Evolutionary conservation across 2,113 vertebrate species (phyloP).

Genomic region (Pteropus alecto): DNA sequence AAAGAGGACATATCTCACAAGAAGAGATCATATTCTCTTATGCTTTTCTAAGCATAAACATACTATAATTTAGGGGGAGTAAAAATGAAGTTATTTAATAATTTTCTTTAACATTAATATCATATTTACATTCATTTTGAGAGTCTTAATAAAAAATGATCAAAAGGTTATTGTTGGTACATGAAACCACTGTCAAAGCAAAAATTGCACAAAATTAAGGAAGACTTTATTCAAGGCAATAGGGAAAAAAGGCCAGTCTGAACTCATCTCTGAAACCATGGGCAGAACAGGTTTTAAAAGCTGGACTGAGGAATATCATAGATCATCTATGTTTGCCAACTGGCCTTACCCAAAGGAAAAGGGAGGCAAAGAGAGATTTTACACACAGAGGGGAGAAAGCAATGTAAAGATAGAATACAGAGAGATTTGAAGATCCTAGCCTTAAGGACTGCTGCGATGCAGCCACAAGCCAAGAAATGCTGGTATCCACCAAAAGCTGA

Average conservation of each 20-base stretch:
- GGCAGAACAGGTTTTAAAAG: not conserved
- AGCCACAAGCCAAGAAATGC: not conserved
- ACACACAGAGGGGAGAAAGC: not conserved
- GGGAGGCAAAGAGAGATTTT: not conserved
- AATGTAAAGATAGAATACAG: not conserved
- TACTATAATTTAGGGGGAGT: not conserved
- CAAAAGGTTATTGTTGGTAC: not conserved
- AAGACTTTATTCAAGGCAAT: not conserved
- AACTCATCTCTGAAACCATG: not conserved
- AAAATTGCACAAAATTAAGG: not conserved
- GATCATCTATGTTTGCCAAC: not conserved
- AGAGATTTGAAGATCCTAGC: not conserved
- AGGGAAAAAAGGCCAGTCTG: not conserved
- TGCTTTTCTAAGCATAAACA: not conserved
- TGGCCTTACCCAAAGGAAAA: not conserved
- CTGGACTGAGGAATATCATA: not conserved
- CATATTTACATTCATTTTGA: not conserved
- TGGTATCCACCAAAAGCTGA: not conserved
- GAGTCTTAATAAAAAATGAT: not conserved
- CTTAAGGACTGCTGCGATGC: not conserved
- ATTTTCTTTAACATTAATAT: not conserved
- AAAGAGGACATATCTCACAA: not conserved
- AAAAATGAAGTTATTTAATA: conserved; percentile 21
- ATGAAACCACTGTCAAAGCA: not conserved
- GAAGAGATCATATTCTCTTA: not conserved